Evolutionary conservation across 2,797 vertebrate species (phyloP).

Genomic region (Oreonectes daqikongensis): DNA sequence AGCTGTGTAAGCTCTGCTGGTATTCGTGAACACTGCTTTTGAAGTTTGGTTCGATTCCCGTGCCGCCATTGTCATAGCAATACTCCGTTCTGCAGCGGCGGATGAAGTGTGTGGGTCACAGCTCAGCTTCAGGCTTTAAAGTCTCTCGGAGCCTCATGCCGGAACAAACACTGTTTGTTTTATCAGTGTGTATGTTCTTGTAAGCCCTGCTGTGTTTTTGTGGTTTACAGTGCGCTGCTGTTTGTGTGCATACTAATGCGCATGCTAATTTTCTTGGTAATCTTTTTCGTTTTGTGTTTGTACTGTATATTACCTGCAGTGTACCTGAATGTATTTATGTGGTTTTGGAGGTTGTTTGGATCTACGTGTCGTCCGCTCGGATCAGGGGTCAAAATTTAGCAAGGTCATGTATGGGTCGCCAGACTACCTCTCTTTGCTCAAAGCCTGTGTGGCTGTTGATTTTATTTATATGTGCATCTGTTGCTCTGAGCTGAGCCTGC

Average conservation of each 20-base stretch:
- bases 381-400: slow-evolving; percentile 6
- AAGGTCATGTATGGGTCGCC: slow-evolving; percentile 48
- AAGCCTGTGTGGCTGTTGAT: slow-evolving; percentile 53
- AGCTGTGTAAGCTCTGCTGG: slow-evolving; percentile 36
- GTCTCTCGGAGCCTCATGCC: slow-evolving; percentile 17
- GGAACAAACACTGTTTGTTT: background rate
- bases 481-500: slow-evolving; percentile 38
- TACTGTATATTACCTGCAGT: background rate
- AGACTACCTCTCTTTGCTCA: slow-evolving; percentile 47
- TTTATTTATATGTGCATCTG: slow-evolving; percentile 63
- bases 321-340: too few relatives aligned
- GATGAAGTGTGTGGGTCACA: slow-evolving; percentile 1
- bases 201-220: background rate
- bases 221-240: background rate
- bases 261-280: background rate
- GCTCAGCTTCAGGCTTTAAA: background rate
- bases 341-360: background rate
- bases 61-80: slow-evolving; percentile 32
- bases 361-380: background rate
- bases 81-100: slow-evolving; percentile 19
- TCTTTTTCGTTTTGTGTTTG: background rate
- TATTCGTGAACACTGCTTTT: slow-evolving; percentile 37
- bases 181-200: background rate
- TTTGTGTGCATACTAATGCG: background rate
- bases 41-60: slow-evolving; percentile 16